Conservation (phyloP, 92 coral and sea anemone species). For the Heteractis magnifica region DNA sequence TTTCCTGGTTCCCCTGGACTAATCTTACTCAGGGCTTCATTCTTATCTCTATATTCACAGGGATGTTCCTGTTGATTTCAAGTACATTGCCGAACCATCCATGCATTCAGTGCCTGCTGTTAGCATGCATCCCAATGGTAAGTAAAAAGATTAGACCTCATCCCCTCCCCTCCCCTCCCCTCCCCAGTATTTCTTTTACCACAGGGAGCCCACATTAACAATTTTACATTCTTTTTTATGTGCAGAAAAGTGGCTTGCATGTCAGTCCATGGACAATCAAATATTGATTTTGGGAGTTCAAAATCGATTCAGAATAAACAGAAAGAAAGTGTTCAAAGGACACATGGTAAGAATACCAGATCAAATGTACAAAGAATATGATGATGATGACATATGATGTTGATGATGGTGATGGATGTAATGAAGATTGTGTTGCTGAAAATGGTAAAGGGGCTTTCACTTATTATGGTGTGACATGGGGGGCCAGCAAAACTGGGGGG, state of each 20-base stretch:
- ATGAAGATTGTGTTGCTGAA: too few species aligned
- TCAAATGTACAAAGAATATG: background rate
- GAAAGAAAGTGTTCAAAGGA: conserved; percentile 97
- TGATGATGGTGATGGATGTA: background rate
- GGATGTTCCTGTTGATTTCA: conserved; percentile 97
- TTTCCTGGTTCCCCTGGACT: background rate
- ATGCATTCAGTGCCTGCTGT: conserved; percentile 99
- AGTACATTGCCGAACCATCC: conserved; percentile 93
- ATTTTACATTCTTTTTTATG: background rate
- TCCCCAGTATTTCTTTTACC: background rate
- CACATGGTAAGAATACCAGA: conserved; percentile 76
- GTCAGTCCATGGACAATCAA: conserved; percentile 99
- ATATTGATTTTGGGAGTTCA: conserved; percentile 85
- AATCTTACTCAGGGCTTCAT: background rate
- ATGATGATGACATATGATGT: background rate
- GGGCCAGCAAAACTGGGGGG: too few species aligned
- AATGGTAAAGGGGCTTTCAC: too few species aligned
- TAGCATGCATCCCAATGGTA: conserved; percentile 88
- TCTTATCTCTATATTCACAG: conserved; percentile 29
- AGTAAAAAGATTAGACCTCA: background rate
- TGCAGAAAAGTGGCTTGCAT: conserved; percentile 94
- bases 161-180: background rate
- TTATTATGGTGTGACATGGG: too few species aligned
- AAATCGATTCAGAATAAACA: conserved; percentile 91
- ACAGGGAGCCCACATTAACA: background rate